These are phyloP conservation scores for Apis mellifera DNA, from an alignment of 1,140 invertebrate species.

Conservation along the genomic window Amel_HAv3.1 CM009940.2:6533501-6534000, in stretches of 20 bases:
- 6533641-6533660: conserved; percentile 46
- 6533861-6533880: too few species aligned
- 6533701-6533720: background rate
- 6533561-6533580: conserved; percentile 6
- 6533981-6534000: conserved; percentile 39
- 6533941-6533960: conserved; percentile 46
- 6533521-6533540: conserved; percentile 53
- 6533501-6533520: conserved; percentile 55
- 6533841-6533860: too few species aligned
- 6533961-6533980: conserved; percentile 45
- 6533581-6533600: background rate
- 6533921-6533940: conserved; percentile 12
- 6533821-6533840: too few species aligned
- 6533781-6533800: conserved; percentile 24
- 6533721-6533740: background rate
- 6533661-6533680: conserved; percentile 55
- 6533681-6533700: conserved; percentile 38
- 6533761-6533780: conserved; percentile 41
- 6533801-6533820: too few species aligned
- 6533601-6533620: conserved; percentile 34
- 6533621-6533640: conserved; percentile 53
- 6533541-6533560: conserved; percentile 33
- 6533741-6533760: conserved; percentile 5
- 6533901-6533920: too few species aligned
- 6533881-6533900: too few species aligned